Percentiles rank a stretch among this genome's conserved stretches.
Evolutionary conservation across 2,888 invertebrate genomes (phyloP).

Genomic region (Acleris literana): DNA sequence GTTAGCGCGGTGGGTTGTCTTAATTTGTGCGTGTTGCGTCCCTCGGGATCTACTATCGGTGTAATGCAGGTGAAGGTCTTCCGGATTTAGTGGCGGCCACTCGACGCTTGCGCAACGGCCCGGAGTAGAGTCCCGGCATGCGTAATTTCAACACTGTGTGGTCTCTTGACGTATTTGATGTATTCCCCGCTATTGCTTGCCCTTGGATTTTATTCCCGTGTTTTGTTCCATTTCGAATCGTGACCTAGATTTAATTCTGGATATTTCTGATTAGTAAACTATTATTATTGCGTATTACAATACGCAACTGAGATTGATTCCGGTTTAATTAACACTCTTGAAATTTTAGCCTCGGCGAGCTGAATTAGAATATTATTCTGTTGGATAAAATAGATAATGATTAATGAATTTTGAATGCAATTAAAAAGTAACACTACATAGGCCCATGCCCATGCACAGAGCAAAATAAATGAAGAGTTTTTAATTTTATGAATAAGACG

Average conservation of each 20-base stretch:
- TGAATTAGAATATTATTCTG: no score
- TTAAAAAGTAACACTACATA: no score
- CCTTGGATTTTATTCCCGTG: conserved; percentile 12
- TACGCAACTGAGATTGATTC: background rate
- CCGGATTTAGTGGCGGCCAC: conserved; percentile 74
- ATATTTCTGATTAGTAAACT: background rate
- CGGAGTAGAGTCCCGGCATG: conserved; percentile 51
- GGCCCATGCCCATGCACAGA: no score
- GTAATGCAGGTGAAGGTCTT: conserved; percentile 79
- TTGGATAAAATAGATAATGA: no score
- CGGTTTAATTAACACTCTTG: background rate
- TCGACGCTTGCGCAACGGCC: conserved; percentile 69
- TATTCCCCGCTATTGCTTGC: conserved; percentile 4
- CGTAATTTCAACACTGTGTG: conserved; percentile 57
- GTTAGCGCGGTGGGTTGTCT: conserved; percentile 40
- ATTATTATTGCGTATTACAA: no score
- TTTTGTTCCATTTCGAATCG: background rate
- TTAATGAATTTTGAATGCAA: no score
- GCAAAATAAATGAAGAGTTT: no score
- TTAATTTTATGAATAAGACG: no score
- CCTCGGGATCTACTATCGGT: conserved; percentile 59
- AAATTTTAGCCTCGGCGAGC: background rate
- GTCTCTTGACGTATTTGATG: conserved; percentile 22
- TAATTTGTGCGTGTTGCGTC: conserved; percentile 51
- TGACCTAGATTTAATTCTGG: conserved; percentile 12